Evolutionary conservation across 2,797 vertebrate species (phyloP).

Genomic region (Eutrigla gurnardus): DNA sequence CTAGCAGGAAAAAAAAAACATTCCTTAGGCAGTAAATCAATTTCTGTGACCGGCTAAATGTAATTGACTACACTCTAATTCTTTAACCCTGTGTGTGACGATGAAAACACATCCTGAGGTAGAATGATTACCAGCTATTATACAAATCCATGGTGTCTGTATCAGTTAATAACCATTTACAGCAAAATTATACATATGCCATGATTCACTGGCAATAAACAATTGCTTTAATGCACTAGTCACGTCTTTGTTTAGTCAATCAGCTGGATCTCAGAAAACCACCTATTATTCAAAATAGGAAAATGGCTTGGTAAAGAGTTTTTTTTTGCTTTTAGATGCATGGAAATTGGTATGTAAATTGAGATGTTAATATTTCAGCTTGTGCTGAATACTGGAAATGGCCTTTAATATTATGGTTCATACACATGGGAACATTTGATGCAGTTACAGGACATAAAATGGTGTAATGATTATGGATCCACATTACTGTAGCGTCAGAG

Average conservation of each 20-base stretch:
- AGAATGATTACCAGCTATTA: constrained; percentile 84
- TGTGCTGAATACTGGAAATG: constrained; percentile 69
- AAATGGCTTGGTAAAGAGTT: constrained; percentile 78
- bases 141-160: constrained; percentile 77
- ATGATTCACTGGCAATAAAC: constrained; percentile 79
- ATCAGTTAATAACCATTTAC: constrained; percentile 84
- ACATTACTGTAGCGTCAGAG: constrained; percentile 37
- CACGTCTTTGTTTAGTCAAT: constrained; percentile 83
- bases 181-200: constrained; percentile 78
- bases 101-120: constrained; percentile 80
- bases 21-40: constrained; percentile 87
- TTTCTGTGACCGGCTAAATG: constrained; percentile 88
- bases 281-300: constrained; percentile 79
- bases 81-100: constrained; percentile 83
- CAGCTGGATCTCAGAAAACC: constrained; percentile 75
- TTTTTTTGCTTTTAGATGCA: constrained; percentile 77
- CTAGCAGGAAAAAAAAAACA: constrained; percentile 56
- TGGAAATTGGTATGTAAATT: constrained; percentile 83
- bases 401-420: constrained; percentile 75
- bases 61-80: constrained; percentile 86
- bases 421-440: constrained; percentile 63
- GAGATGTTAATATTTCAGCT: constrained; percentile 76
- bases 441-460: constrained; percentile 57
- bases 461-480: constrained; percentile 47
- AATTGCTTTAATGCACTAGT: constrained; percentile 84